phyloP scores from a whole-genome alignment of 2,888 invertebrate genomes.

The Girardia tigrina region DNA sequence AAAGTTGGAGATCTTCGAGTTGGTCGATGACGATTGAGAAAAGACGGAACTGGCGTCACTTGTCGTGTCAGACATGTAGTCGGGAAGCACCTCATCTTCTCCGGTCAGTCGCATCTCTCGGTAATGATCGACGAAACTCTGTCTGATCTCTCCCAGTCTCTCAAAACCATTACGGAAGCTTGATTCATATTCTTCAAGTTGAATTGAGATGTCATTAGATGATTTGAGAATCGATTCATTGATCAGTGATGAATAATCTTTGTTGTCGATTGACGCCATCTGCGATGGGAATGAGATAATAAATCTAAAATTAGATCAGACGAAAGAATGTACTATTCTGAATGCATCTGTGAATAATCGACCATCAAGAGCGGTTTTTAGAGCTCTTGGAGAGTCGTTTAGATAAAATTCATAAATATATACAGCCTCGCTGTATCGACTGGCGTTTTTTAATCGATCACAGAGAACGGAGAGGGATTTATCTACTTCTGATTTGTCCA shows the following conservation, averaged over 20 bases:
- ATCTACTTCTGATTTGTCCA: background rate
- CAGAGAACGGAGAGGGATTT: background rate
- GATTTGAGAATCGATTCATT: background rate
- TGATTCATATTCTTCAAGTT: background rate
- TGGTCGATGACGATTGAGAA: background rate
- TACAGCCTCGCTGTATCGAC: background rate
- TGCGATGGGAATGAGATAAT: no score
- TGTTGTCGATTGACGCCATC: background rate
- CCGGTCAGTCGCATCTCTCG: background rate
- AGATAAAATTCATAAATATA: background rate
- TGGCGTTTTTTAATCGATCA: background rate
- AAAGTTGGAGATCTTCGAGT: background rate
- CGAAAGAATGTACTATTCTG: no score
- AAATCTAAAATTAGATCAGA: no score
- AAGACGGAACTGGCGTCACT: background rate
- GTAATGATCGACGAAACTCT: background rate
- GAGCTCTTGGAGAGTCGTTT: background rate
- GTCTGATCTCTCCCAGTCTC: background rate
- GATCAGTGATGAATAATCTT: background rate
- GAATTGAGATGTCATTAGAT: background rate
- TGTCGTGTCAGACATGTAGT: background rate
- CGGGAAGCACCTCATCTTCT: background rate
- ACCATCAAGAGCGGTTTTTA: background rate
- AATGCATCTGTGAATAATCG: constrained; percentile 1
- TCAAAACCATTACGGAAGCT: background rate